These are phyloP conservation scores for Hesperia comma DNA, from an alignment of 2,888 invertebrate species.

Conservation along the genomic window DNA sequence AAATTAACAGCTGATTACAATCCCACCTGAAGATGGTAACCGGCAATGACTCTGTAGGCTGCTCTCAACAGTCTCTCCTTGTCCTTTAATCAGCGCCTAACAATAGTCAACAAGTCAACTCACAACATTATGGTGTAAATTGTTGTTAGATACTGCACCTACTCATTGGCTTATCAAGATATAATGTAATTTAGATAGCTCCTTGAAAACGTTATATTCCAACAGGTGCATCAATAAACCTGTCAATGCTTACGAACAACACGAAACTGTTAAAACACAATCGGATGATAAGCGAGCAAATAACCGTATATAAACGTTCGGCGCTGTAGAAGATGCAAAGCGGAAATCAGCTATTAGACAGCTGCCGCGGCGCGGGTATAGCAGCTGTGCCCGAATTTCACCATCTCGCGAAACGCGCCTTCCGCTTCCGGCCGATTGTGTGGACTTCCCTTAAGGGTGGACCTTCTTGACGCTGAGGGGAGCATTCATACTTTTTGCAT, in stretches of 20 bases:
- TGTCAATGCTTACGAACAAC: not conserved
- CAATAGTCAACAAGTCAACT: no score
- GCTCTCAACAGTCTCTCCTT: no score
- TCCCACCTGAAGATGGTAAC: no score
- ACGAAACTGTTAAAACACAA: slow-evolving; percentile 7
- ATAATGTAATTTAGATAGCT: no score
- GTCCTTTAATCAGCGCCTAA: no score
- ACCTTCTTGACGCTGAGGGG: slow-evolving; percentile 42
- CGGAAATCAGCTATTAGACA: slow-evolving; percentile 80
- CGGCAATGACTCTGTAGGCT: no score
- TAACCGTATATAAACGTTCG: slow-evolving; percentile 49
- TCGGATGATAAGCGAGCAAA: slow-evolving; percentile 16
- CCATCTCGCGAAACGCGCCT: slow-evolving; percentile 82
- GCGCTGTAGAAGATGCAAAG: slow-evolving; percentile 57
- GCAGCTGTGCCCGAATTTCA: slow-evolving; percentile 81
- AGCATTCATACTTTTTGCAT: slow-evolving; percentile 30
- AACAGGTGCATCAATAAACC: not conserved
- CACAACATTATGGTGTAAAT: no score
- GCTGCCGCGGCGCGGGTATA: slow-evolving; percentile 54
- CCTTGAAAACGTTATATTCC: not conserved
- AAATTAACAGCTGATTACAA: no score
- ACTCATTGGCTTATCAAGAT: no score
- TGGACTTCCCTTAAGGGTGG: slow-evolving; percentile 59
- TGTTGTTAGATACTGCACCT: no score
- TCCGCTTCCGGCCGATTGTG: slow-evolving; percentile 82